Evolutionary conservation across 1,140 invertebrate genomes (phyloP), one percentile per base, ranked within the genome.

Genomic region (Sinella curviseta): DNA sequence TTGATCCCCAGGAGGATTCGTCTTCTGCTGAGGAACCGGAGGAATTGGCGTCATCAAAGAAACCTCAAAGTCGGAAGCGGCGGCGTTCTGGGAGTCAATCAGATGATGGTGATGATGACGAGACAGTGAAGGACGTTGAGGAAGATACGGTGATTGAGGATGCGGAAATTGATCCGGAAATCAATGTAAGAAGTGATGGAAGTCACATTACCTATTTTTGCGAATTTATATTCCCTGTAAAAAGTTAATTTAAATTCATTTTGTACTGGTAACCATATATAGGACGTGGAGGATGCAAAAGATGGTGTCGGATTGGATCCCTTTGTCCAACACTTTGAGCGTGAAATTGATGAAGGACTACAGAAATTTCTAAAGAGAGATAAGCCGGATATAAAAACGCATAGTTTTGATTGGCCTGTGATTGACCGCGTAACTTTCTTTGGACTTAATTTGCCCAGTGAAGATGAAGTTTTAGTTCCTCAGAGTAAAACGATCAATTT

Each of bases 281-380:
- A 73, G 28, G 48, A 82, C 36, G 36, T 14, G 0, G 28, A 78
- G 35, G 73, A 76, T 60, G 24, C 14, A 24, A 24, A 8, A 60
- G 55, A 60, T 14, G 12, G 28, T 33, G 30, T 39, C 31, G 12
- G 12, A 76, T 1, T 26, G 80, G 92, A 93, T 88, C 90, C 91
- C 12, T 93, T 93, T 86, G 87, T 88, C 16, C 88, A 89, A 84
- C 92, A 93, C 86, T 84, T 92, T 0, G 86, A 87, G 77, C 88
- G 90, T 87, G 91, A 93, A 83, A 86, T 93, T 57, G 86, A 88
- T 81, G 89, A 91, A 82, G 88, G 89, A 65, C 80, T 92, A 26
- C 87, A 91, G 65, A 85, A 90, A 70, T 86, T 87, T 3, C 82
- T 92, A 0, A 89, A 90, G 57, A 88, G 81, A 81, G 84, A 81